A percentile compares a stretch with the other conserved stretches of the same genome.
Conservation (phyloP, 2,113 vertebrate genomes). For the Odocoileus hemionus region DNA sequence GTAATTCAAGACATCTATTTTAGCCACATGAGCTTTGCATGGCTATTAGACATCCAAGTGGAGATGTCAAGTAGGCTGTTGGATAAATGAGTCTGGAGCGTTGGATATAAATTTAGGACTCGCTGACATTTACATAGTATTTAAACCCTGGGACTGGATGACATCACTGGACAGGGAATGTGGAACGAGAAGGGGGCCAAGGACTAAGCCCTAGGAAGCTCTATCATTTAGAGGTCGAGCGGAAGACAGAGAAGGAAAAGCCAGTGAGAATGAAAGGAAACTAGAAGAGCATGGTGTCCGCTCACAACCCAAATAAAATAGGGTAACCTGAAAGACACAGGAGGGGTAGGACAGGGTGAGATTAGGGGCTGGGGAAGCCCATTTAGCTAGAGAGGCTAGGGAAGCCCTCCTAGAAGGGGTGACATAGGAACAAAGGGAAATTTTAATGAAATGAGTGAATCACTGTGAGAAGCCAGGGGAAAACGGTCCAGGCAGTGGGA, state of each 20-base stretch:
- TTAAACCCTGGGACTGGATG: constrained; percentile 57
- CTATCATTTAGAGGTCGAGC: not conserved
- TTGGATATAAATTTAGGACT: constrained; percentile 66
- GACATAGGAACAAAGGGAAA: not conserved
- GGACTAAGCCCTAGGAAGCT: not conserved
- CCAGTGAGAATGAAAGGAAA: not conserved
- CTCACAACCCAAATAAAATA: not conserved
- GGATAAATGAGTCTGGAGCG: constrained; percentile 63
- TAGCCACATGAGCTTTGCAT: not conserved
- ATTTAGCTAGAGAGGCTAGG: not conserved
- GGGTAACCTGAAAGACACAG: not conserved
- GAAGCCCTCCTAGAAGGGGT: not conserved
- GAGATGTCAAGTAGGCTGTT: constrained; percentile 59
- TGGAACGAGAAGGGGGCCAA: constrained; percentile 35
- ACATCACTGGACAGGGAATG: constrained; percentile 54
- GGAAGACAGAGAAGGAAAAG: not conserved
- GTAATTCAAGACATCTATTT: not conserved
- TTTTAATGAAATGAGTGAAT: not conserved
- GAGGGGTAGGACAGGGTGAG: not conserved
- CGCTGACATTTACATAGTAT: constrained; percentile 73
- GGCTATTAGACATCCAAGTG: constrained; percentile 54
- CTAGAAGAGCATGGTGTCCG: not conserved
- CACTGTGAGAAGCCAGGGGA: not conserved
- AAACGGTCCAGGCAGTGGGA: not conserved
- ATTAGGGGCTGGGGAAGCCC: not conserved